These are phyloP conservation scores for Chloromyia formosa DNA, from an alignment of 2,888 invertebrate genomes.

Conservation along the genomic window DNA sequence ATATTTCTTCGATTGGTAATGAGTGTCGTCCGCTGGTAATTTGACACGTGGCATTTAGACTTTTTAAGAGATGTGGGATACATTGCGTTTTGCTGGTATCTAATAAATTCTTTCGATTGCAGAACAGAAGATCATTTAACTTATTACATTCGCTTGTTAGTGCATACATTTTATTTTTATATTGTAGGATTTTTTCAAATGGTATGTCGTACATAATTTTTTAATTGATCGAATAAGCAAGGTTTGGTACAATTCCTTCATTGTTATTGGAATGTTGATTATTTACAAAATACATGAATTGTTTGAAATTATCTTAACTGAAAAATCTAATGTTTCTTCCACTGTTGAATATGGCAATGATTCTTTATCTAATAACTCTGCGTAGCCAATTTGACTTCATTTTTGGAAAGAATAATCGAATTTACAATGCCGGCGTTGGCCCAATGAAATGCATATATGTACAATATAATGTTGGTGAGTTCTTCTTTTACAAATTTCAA, in stretches of 20 bases:
- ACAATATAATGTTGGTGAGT: conserved; percentile 6
- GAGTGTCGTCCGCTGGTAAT: too few relatives aligned
- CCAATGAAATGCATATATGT: conserved; percentile 7
- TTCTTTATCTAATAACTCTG: neutral
- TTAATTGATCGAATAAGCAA: conserved; percentile 13
- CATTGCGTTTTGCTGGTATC: too few relatives aligned
- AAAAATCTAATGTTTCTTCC: conserved; percentile 1
- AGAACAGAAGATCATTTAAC: too few relatives aligned
- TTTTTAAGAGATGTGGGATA: too few relatives aligned
- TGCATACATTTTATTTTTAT: too few relatives aligned
- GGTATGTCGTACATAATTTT: too few relatives aligned
- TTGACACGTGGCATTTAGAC: too few relatives aligned
- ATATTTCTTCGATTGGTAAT: too few relatives aligned
- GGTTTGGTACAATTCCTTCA: neutral
- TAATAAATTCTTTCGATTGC: too few relatives aligned
- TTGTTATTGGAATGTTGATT: conserved; percentile 9
- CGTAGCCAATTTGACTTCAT: conserved; percentile 8
- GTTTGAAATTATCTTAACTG: conserved; percentile 6
- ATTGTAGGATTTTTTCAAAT: too few relatives aligned
- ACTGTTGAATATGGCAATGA: neutral
- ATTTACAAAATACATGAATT: conserved; percentile 1
- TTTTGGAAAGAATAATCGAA: neutral
- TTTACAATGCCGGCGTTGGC: conserved; percentile 4
- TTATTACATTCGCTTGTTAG: too few relatives aligned
- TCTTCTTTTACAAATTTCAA: conserved; percentile 43